phyloP scores from a whole-genome alignment of 2,113 vertebrate genomes.

The Cercopithecus mona region DNA sequence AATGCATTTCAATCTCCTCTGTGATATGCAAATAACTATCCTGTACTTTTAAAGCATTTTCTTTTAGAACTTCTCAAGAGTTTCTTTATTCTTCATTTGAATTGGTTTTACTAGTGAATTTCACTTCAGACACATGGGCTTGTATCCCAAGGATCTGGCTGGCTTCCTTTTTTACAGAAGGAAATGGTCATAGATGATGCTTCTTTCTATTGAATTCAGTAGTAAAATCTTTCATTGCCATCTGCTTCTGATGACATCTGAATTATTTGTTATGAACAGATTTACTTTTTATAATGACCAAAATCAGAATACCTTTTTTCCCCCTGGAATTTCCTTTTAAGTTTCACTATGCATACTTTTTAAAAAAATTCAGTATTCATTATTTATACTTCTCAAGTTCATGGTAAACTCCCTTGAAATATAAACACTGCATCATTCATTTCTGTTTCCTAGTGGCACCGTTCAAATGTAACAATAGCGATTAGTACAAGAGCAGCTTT shows the following conservation, averaged over 20 bases:
- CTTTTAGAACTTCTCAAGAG: not conserved
- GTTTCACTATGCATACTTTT: not conserved
- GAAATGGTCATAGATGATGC: not conserved
- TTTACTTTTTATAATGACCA: not conserved
- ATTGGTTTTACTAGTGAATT: not conserved
- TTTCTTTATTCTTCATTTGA: not conserved
- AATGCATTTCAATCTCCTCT: not conserved
- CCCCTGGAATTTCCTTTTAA: not conserved
- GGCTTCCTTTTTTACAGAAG: not conserved
- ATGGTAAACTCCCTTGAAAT: not conserved
- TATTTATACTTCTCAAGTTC: constrained; percentile 39
- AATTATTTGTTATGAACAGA: constrained; percentile 9
- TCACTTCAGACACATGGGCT: not conserved
- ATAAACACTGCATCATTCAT: not conserved
- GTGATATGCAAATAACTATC: not conserved
- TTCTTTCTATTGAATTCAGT: not conserved
- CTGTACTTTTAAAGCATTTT: not conserved
- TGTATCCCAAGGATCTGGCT: not conserved
- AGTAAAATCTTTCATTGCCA: not conserved
- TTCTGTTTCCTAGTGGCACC: not conserved
- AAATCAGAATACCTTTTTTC: not conserved
- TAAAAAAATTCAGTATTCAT: not conserved
- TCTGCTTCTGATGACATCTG: constrained; percentile 15
- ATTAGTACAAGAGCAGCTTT: not conserved
- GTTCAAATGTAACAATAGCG: not conserved